These are phyloP conservation scores for Acipenser ruthenus DNA, from an alignment of 2,797 vertebrate genomes.

Conservation along the genomic window DNA sequence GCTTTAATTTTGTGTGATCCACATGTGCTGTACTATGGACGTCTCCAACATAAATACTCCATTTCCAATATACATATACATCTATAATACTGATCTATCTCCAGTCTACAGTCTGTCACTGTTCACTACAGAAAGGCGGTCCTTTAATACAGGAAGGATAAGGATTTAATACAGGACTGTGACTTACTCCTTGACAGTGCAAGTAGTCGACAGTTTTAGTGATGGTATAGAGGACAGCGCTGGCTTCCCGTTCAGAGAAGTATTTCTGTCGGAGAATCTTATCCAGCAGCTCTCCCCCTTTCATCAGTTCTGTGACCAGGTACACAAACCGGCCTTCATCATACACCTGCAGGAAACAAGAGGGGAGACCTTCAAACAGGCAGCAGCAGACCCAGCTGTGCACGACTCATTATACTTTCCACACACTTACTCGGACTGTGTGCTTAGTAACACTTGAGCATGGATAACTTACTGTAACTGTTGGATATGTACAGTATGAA, in stretches of 20 bases:
- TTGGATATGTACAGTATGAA: too few species aligned
- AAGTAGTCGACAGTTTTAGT: constrained; percentile 94
- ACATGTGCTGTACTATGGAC: too few species aligned
- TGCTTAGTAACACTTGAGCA: neutral
- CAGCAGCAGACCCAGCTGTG: neutral
- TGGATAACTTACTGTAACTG: neutral
- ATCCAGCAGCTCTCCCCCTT: constrained; percentile 90
- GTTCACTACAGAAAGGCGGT: too few species aligned
- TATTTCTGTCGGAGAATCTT: constrained; percentile 90
- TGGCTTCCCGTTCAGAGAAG: constrained; percentile 91
- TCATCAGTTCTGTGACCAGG: constrained; percentile 92
- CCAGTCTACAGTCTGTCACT: too few species aligned
- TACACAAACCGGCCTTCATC: constrained; percentile 89
- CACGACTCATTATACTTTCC: neutral
- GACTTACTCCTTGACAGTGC: constrained; percentile 90
- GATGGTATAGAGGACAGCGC: constrained; percentile 87
- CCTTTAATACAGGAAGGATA: too few species aligned
- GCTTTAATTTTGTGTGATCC: too few species aligned
- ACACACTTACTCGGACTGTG: neutral
- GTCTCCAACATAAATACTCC: too few species aligned
- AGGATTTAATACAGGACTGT: neutral
- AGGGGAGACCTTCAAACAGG: constrained; percentile 7
- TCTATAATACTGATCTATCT: too few species aligned
- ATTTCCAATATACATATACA: too few species aligned
- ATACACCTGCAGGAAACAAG: constrained; percentile 68